Percentiles rank a stretch among this genome's conserved stretches.
These are phyloP conservation scores for Sylvilagus bachmani DNA, from an alignment of 2,113 vertebrate genomes.

Conservation along the genomic window DNA sequence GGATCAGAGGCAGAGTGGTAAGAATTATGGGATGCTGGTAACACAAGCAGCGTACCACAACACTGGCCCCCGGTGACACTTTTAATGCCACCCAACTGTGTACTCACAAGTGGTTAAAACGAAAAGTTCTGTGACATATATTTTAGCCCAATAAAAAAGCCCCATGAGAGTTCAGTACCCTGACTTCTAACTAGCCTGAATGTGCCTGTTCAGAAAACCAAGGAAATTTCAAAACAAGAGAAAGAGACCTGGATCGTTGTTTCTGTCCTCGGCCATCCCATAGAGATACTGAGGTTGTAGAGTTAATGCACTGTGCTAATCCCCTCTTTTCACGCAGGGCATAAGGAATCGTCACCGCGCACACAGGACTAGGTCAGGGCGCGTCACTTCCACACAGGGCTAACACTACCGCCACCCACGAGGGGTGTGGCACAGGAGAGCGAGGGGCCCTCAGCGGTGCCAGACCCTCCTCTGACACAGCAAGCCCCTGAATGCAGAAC, in stretches of 20 bases:
- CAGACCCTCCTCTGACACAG: neutral
- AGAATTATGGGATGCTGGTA: no score
- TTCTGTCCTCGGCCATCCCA: neutral
- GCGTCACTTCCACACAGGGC: no score
- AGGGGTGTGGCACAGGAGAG: neutral
- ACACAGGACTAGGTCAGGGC: no score
- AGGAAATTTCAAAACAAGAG: conserved; percentile 34
- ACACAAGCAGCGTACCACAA: no score
- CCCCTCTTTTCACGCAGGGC: neutral
- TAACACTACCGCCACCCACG: neutral
- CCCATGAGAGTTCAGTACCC: neutral
- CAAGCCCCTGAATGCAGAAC: neutral
- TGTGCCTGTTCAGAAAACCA: neutral
- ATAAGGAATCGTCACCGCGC: neutral
- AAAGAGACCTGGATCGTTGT: neutral
- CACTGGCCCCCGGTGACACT: neutral
- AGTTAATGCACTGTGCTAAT: neutral
- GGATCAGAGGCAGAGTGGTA: no score
- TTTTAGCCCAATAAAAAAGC: neutral
- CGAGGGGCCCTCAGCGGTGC: neutral
- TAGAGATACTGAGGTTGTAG: neutral
- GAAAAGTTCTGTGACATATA: neutral
- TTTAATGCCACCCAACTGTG: neutral
- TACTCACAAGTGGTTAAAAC: neutral
- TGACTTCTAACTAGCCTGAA: neutral